phyloP scores from a whole-genome alignment of 2,888 invertebrate species.

The Eristalinus sepulchralis region DNA sequence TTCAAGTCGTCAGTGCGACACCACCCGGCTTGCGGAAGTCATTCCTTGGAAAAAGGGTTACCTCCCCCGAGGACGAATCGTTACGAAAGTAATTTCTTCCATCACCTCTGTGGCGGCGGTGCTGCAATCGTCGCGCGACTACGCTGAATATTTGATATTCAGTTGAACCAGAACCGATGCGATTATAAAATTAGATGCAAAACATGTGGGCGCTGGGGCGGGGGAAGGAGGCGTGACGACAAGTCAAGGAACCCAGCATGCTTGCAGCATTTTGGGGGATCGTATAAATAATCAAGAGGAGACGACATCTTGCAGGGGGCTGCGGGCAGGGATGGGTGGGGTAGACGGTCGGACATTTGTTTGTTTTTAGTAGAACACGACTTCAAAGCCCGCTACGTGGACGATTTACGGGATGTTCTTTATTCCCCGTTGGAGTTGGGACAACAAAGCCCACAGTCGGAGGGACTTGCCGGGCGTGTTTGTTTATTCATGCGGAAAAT shows the following conservation, averaged over 20 bases:
- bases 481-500: background rate
- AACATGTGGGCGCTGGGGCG: background rate
- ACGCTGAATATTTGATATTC: constrained; percentile 41
- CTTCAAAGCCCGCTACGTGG: constrained; percentile 7
- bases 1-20: constrained; percentile 19
- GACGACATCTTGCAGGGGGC: background rate
- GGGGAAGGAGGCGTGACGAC: background rate
- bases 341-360: background rate
- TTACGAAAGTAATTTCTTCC: constrained; percentile 1
- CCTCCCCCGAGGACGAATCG: background rate
- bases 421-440: background rate
- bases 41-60: background rate
- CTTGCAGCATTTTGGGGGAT: background rate
- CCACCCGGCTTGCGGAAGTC: background rate
- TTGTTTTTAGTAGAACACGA: constrained; percentile 6
- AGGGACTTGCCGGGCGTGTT: background rate
- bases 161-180: constrained; percentile 11
- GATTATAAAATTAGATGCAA: constrained; percentile 27
- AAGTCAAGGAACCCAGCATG: constrained; percentile 7
- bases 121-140: background rate
- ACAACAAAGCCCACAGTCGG: background rate
- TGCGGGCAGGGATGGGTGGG: background rate
- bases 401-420: background rate
- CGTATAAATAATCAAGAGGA: constrained; percentile 18
- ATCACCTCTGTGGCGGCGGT: background rate